Evolutionary conservation across 2,797 vertebrate species (phyloP).

Genomic region (Synanceia verrucosa): DNA sequence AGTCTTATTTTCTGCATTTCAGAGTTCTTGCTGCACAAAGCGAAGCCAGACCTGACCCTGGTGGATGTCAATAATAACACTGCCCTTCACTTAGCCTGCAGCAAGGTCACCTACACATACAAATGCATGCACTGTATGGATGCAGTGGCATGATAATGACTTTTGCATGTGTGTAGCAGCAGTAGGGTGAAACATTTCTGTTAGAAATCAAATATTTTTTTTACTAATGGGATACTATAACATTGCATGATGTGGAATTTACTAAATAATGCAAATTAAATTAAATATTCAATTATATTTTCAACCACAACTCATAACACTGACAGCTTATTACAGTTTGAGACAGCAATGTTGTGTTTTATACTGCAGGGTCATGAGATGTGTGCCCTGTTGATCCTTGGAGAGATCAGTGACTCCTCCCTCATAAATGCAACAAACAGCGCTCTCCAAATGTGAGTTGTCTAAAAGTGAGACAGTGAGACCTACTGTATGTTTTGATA

Average conservation of each 20-base stretch:
- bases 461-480: neutral
- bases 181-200: neutral
- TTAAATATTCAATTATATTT: neutral
- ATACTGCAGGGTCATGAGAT: slow-evolving; percentile 93
- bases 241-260: neutral
- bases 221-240: neutral
- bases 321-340: neutral
- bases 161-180: slow-evolving; percentile 18
- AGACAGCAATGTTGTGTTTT: slow-evolving; percentile 13
- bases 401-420: slow-evolving; percentile 91
- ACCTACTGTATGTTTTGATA: neutral
- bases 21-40: slow-evolving; percentile 90
- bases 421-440: slow-evolving; percentile 96
- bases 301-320: neutral
- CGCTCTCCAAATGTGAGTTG: slow-evolving; percentile 95
- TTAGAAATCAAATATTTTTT: neutral
- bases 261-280: neutral
- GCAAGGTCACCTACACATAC: slow-evolving; percentile 84
- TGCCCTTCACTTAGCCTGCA: slow-evolving; percentile 97
- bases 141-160: slow-evolving; percentile 18
- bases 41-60: slow-evolving; percentile 91
- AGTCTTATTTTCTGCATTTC: slow-evolving; percentile 59
- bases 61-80: slow-evolving; percentile 96
- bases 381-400: slow-evolving; percentile 96
- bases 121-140: slow-evolving; percentile 20